phyloP scores from a whole-genome alignment of 2,113 vertebrate species.

The Sigmodon hispidus region DNA sequence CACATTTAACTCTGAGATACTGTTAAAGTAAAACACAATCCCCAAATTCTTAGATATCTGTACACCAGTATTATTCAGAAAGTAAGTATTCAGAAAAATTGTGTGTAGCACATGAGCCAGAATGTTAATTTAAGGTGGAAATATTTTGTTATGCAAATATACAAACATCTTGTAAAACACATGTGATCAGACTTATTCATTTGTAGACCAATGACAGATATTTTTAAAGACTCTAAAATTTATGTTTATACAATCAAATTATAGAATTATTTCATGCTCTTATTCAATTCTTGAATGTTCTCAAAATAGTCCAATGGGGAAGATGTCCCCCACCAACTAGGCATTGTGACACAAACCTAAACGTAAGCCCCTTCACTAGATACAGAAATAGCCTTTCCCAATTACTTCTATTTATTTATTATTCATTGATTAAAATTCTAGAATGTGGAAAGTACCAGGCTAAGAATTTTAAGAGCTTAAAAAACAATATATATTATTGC shows the following conservation, averaged over 20 bases:
- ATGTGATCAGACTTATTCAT: neutral
- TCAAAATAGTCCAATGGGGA: neutral
- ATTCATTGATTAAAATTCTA: neutral
- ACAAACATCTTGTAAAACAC: neutral
- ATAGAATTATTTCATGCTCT: neutral
- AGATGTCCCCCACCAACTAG: neutral
- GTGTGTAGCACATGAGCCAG: neutral
- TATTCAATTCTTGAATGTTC: slow-evolving; percentile 22
- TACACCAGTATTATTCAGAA: neutral
- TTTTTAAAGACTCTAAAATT: neutral
- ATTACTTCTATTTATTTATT: neutral
- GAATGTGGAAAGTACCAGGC: neutral
- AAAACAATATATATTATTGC: neutral
- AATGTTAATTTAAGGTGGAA: neutral
- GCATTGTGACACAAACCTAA: neutral
- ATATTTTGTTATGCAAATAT: neutral
- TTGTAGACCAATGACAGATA: neutral
- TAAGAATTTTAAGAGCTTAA: neutral
- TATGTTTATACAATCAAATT: slow-evolving; percentile 48
- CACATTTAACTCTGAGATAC: neutral
- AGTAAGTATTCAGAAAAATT: neutral
- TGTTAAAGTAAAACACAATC: slow-evolving; percentile 30
- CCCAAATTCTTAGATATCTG: neutral
- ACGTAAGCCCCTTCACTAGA: neutral
- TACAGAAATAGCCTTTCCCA: neutral